These are phyloP conservation scores for Aphodius sticticus DNA, from an alignment of 2,888 invertebrate species.

Conservation along the genomic window DNA sequence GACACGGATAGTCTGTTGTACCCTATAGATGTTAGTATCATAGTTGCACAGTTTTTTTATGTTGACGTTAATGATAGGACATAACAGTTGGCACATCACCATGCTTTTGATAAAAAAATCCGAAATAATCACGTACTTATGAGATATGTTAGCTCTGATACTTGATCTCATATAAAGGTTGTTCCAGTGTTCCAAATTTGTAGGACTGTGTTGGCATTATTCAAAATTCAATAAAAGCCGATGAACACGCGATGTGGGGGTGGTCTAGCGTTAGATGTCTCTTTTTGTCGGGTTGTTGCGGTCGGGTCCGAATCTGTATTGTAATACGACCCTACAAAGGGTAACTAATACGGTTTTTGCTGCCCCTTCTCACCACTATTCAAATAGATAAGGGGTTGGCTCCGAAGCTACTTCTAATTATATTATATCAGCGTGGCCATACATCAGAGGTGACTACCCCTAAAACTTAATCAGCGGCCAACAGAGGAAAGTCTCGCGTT, in stretches of 20 bases:
- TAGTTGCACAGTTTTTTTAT: too few relatives aligned
- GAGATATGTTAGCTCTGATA: too few relatives aligned
- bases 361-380: constrained; percentile 58
- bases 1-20: too few relatives aligned
- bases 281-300: constrained; percentile 28
- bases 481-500: background rate
- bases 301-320: constrained; percentile 41
- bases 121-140: too few relatives aligned
- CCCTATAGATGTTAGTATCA: too few relatives aligned
- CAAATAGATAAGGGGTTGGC: constrained; percentile 60
- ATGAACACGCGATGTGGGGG: background rate
- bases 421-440: constrained; percentile 61
- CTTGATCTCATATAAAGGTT: too few relatives aligned
- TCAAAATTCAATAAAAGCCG: constrained; percentile 9
- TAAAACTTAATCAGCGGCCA: background rate
- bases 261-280: constrained; percentile 28
- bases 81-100: too few relatives aligned
- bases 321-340: constrained; percentile 57
- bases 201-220: background rate
- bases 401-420: constrained; percentile 60
- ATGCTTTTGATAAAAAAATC: too few relatives aligned
- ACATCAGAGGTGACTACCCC: constrained; percentile 55
- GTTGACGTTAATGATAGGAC: too few relatives aligned
- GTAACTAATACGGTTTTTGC: constrained; percentile 61
- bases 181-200: too few relatives aligned